Evolutionary conservation across 2,113 vertebrate genomes (phyloP).

Genomic region (Pycnonotus jocosus): DNA sequence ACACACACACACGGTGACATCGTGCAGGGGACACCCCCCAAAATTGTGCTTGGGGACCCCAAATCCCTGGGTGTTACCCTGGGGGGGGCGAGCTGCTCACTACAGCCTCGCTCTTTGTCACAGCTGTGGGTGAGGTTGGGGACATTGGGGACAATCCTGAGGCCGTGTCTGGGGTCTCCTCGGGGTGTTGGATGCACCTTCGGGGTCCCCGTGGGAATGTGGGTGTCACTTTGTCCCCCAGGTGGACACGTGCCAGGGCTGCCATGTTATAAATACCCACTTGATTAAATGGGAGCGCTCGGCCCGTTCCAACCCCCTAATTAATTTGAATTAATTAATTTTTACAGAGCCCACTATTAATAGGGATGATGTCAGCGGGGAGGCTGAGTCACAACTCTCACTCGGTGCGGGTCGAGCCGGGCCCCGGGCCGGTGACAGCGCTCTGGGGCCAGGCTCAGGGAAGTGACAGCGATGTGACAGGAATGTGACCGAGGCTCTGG

Average conservation of each 20-base stretch:
- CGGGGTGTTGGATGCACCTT: fast-evolving
- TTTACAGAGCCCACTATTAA: constrained; percentile 40
- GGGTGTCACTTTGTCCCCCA: fast-evolving
- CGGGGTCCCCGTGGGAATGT: background rate
- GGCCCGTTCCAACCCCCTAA: background rate
- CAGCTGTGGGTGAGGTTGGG: background rate
- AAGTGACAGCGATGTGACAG: background rate
- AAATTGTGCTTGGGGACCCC: background rate
- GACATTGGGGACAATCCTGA: fast-evolving
- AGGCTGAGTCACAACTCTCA: constrained; percentile 51
- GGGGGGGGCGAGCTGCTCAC: background rate
- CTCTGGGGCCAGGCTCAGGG: fast-evolving
- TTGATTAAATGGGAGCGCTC: background rate
- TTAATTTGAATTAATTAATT: constrained; percentile 59
- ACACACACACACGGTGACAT: fast-evolving
- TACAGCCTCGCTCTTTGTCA: background rate
- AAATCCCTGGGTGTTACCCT: fast-evolving
- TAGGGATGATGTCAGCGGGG: constrained; percentile 39
- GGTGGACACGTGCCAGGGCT: background rate
- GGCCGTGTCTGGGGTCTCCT: background rate
- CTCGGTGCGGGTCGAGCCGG: background rate
- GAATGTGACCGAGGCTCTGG: background rate
- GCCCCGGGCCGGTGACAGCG: background rate
- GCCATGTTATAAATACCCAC: background rate
- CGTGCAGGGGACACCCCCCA: fast-evolving